A percentile compares a stretch with the other conserved stretches of the same genome.
phyloP scores from a whole-genome alignment of 53 echinoderm and acorn worm species.

The Holothuria leucospilota region DNA sequence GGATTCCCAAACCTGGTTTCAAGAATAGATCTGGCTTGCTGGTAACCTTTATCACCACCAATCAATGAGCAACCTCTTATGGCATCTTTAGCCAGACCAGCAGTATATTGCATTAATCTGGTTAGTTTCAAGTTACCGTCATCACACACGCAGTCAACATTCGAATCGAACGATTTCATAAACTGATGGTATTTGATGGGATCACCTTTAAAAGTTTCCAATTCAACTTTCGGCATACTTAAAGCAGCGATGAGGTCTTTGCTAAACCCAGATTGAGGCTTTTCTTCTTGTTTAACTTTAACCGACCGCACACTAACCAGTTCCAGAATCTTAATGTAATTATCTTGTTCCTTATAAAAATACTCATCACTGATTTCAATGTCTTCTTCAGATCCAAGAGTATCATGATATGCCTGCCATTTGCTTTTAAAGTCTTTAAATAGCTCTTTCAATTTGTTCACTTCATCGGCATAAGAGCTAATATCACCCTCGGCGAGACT shows the following conservation, averaged over 20 bases:
- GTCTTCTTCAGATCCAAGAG: conserved; percentile 10
- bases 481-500: conserved; percentile 28
- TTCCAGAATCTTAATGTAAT: conserved; percentile 30
- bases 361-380: conserved; percentile 37
- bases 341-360: conserved; percentile 50
- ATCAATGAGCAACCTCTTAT: conserved; percentile 50
- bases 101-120: conserved; percentile 54
- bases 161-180: conserved; percentile 47
- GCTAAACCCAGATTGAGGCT: conserved; percentile 23
- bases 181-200: conserved; percentile 56
- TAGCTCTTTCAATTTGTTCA: conserved; percentile 19
- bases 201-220: conserved; percentile 46
- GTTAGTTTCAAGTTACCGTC: conserved; percentile 49
- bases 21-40: conserved; percentile 45
- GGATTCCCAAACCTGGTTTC: conserved; percentile 48
- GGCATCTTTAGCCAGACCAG: conserved; percentile 52
- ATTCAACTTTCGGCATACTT: conserved; percentile 54
- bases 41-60: conserved; percentile 40
- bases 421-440: conserved; percentile 21
- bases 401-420: conserved; percentile 33
- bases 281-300: conserved; percentile 31
- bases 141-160: conserved; percentile 49
- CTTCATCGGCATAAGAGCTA: neutral
- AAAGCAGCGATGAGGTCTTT: conserved; percentile 39
- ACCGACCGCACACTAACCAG: conserved; percentile 19